Evolutionary conservation across 1,140 invertebrate genomes (phyloP), one percentile per base, ranked within the genome.

Genomic region (Brachionus calyciflorus): DNA sequence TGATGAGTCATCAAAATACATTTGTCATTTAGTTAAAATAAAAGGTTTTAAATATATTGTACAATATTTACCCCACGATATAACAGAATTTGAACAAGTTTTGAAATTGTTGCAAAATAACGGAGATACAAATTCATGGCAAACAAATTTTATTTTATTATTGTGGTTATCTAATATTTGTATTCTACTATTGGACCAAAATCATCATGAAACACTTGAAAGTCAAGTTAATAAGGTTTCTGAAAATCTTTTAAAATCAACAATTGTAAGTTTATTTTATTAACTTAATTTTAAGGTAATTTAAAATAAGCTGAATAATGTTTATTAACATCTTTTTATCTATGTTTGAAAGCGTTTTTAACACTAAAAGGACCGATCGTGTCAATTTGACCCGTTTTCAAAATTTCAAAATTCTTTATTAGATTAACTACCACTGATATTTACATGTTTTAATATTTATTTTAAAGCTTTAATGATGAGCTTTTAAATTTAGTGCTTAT

Each of bases 141-240:
- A 68, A 41, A 46, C 49, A 10, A 37, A 26, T 44, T 44, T 60
- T 33, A 57, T 63, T 78, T 85, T 98, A 14, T 83, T 98, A 2
- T 83, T 98, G 14, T 98, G 96, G 96, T 85, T 98, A 70, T 97
- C 94, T 4, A 96, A 98, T 80, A 90, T 97, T 78, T 91, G 94
- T 0, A 92, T 96, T 81, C 96, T 86, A 37, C 96, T 96, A 57
- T 98, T 99, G 86, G 91, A 96, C 80, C 89, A 99, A 86, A 89
- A 90, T 40, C 85, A 92, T 40, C 87, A 98, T 75, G 94, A 97
- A 88, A 79, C n/a, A 69, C 80, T 37, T 80, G 85, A 79, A 81
- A 87, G 77, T 89, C 88, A 57, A 88, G 91, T 24, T 91, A 30
- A 46, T 24, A 26, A 49, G 6, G 41, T 76, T 14, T 17, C 30